These are phyloP conservation scores for Edolisoma coerulescens DNA, from an alignment of 2,113 vertebrate species.

Conservation along the genomic window DNA sequence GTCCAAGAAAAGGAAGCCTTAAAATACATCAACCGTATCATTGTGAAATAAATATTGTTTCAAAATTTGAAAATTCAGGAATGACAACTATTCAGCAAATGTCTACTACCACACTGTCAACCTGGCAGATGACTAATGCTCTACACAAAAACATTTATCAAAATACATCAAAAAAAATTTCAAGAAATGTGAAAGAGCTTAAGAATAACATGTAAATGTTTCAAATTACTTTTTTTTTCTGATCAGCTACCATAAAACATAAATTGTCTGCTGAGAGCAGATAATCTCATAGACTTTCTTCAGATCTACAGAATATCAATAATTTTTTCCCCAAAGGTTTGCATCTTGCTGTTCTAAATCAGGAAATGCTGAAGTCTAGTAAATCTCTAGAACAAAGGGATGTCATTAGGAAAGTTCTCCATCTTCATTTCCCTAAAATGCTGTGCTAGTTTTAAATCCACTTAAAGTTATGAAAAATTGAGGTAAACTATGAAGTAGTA, in stretches of 20 bases:
- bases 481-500: background rate
- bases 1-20: background rate
- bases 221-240: background rate
- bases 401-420: background rate
- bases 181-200: background rate
- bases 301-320: background rate
- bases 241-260: background rate
- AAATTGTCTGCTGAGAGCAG: background rate
- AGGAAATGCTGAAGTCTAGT: background rate
- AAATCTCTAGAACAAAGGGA: background rate
- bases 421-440: background rate
- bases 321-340: background rate
- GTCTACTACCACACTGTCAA: background rate
- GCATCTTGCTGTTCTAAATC: background rate
- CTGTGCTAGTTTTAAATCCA: background rate
- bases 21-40: background rate
- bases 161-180: background rate
- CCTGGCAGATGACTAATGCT: background rate
- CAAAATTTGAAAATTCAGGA: background rate
- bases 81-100: background rate
- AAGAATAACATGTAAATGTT: background rate
- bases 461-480: background rate
- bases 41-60: background rate
- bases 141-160: background rate
- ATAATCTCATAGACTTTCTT: background rate